Percentiles rank a stretch among this genome's conserved stretches.
Conservation (phyloP, 2,888 invertebrate genomes). For the Chouioia cunea region DNA sequence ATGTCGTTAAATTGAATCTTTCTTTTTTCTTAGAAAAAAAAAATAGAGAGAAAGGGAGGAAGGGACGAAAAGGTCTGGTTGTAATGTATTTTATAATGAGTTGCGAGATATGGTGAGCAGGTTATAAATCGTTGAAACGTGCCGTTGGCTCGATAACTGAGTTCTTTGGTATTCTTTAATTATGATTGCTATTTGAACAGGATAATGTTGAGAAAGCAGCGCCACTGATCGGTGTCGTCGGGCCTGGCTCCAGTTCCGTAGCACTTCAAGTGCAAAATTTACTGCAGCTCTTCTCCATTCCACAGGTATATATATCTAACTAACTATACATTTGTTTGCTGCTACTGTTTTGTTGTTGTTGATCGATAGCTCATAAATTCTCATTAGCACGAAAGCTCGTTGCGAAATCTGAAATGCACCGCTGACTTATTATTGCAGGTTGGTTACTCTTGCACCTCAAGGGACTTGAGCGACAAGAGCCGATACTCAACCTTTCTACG, state of each 20-base stretch:
- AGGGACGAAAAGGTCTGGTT: background rate
- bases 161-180: background rate
- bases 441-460: conserved; percentile 83
- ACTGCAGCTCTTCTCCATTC: conserved; percentile 77
- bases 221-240: conserved; percentile 78
- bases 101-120: no score
- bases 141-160: background rate
- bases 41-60: conserved; percentile 27
- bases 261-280: conserved; percentile 83
- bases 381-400: conserved; percentile 4
- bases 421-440: conserved; percentile 70
- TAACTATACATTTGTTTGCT: background rate
- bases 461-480: conserved; percentile 81
- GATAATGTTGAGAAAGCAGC: conserved; percentile 56
- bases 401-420: background rate
- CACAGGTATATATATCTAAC: conserved; percentile 58
- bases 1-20: no score
- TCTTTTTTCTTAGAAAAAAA: no score
- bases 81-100: conserved; percentile 31
- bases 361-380: no score
- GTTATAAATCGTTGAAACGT: background rate
- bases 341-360: background rate
- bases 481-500: conserved; percentile 83
- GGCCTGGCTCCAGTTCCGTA: conserved; percentile 81
- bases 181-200: conserved; percentile 11